Evolutionary conservation across 1,140 invertebrate genomes (phyloP), one percentile per base, ranked within the genome.

Genomic region (Centruroides vittatus): DNA sequence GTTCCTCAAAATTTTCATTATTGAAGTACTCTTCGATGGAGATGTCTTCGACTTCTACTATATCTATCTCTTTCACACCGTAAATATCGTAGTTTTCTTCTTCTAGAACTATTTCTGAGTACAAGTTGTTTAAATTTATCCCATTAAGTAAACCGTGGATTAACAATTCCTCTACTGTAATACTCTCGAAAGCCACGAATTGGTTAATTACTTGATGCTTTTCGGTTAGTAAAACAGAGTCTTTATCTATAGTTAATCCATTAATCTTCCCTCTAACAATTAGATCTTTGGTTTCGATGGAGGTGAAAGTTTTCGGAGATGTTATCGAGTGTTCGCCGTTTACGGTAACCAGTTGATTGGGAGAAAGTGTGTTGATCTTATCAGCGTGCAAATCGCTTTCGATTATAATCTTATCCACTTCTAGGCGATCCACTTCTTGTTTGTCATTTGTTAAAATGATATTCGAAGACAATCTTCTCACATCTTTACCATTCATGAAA

Each of bases 261-360:
- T 66, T 59, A 35, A 66, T 53, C n/a, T 34, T 4, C 7, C 61
- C 58, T n/a, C 46, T 3, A 12, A 65, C 64, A 12, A 52, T 11
- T 3, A 66, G 11, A 13, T 66, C 57, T 1, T 41, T 34, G 4
- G 60, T 52, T 11, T 9, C 49, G 3, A 65, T 3, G 10, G 36
- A 9, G 41, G 10, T 12, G 12, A 65, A 64, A n/a, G 51, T 59
- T 34, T 66, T 63, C 5, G 11, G 10, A 12, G 53, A 60, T 11
- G 57, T 53, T 34, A 66, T 64, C 5, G 12, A 10, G 47, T 66
- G 65, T 36, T 52, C 49, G 11, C 63, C 66, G 49, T 48, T 48
- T 61, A 51, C 56, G 5, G 63, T 65, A 5, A 67, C 66, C 7
- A 67, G 47, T 50, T 50, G 51, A 5, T 34, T 12, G 5, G 51